phyloP scores from a whole-genome alignment of 2,888 invertebrate species.

The Drosophila fulvimacula region DNA sequence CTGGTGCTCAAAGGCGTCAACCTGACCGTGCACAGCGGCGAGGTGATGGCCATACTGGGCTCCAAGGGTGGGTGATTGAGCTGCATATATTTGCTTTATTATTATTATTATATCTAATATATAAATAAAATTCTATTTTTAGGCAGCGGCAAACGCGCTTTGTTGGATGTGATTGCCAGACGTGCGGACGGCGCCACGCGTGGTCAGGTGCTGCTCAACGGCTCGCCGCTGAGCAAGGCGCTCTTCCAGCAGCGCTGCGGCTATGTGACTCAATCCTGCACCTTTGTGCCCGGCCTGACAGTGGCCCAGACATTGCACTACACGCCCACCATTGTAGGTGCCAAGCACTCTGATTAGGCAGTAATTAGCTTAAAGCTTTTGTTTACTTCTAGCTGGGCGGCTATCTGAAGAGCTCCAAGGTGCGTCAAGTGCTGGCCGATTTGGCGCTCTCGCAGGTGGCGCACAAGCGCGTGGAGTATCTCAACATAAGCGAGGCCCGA shows the following conservation, averaged over 20 bases:
- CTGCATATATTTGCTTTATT: neutral
- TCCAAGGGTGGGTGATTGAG: constrained; percentile 89
- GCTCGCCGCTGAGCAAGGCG: constrained; percentile 91
- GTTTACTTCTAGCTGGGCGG: constrained; percentile 87
- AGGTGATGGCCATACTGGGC: constrained; percentile 96
- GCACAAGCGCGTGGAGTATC: constrained; percentile 91
- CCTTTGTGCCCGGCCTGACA: constrained; percentile 93
- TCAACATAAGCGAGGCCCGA: constrained; percentile 95
- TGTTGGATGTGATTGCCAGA: constrained; percentile 95
- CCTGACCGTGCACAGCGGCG: constrained; percentile 95
- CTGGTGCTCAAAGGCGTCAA: constrained; percentile 97
- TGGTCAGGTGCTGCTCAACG: constrained; percentile 95
- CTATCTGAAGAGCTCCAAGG: constrained; percentile 92
- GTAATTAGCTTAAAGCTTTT: neutral
- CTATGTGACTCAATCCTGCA: constrained; percentile 94
- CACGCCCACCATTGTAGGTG: constrained; percentile 90
- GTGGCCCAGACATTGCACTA: constrained; percentile 94
- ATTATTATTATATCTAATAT: too few species aligned
- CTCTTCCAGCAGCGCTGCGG: constrained; percentile 94
- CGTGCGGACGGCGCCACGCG: constrained; percentile 92
- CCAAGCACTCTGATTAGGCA: neutral
- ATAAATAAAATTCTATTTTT: neutral
- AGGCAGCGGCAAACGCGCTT: constrained; percentile 97
- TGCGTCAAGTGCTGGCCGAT: constrained; percentile 96
- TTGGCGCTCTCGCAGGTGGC: constrained; percentile 96